Percentiles rank a stretch among this genome's conserved stretches.
Evolutionary conservation across 2,888 invertebrate genomes (phyloP).

Genomic region (Pyrgus malvae): DNA sequence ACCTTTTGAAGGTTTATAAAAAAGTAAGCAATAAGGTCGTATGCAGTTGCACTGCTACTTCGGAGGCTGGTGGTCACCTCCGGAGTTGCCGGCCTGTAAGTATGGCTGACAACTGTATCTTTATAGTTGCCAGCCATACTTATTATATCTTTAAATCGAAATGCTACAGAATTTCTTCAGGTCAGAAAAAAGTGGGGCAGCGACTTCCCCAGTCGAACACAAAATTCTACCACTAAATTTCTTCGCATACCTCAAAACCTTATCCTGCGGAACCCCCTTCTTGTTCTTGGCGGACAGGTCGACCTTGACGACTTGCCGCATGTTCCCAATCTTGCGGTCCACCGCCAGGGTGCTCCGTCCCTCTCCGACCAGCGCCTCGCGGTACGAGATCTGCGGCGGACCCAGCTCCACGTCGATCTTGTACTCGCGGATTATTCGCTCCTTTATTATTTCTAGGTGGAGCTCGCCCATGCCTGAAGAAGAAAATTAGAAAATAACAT

Average conservation of each 20-base stretch:
- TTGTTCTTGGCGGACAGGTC: constrained; percentile 83
- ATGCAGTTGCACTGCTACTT: too few relatives aligned
- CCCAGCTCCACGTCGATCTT: constrained; percentile 96
- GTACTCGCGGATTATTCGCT: constrained; percentile 93
- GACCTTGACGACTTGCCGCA: constrained; percentile 83
- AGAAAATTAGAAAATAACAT: too few relatives aligned
- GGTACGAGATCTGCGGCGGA: constrained; percentile 94
- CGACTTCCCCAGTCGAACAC: neutral
- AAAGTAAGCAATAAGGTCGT: too few relatives aligned
- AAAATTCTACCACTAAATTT: neutral
- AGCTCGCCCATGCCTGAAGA: constrained; percentile 96
- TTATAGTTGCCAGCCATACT: too few relatives aligned
- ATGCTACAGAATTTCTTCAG: too few relatives aligned
- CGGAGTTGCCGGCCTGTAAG: too few relatives aligned
- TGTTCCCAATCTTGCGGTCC: constrained; percentile 84
- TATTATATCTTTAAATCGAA: too few relatives aligned
- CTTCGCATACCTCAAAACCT: constrained; percentile 74
- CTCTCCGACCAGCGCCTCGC: constrained; percentile 84
- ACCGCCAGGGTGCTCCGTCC: constrained; percentile 72
- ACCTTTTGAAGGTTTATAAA: too few relatives aligned
- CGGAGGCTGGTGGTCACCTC: too few relatives aligned
- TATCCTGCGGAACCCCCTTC: constrained; percentile 61
- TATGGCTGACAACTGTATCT: too few relatives aligned
- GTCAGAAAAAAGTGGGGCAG: too few relatives aligned
- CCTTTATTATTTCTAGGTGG: constrained; percentile 96